These are phyloP conservation scores for Synaphobranchus kaupii DNA, from an alignment of 2,797 vertebrate species.

Conservation along the genomic window DNA sequence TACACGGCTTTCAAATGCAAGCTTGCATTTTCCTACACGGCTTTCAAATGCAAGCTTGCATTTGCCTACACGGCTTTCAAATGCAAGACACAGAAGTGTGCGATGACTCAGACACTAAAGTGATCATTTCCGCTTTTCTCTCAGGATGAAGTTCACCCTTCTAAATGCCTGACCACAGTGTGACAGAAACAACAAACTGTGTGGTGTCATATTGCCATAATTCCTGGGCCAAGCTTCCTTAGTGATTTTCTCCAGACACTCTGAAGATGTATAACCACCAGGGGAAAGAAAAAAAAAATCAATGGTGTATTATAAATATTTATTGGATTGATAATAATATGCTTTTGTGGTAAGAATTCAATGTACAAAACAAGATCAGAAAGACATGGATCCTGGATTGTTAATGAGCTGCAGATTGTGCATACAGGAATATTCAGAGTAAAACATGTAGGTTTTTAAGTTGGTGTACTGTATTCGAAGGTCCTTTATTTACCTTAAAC, in stretches of 20 bases:
- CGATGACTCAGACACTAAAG: neutral
- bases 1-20: neutral
- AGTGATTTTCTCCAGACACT: neutral
- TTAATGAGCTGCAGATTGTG: neutral
- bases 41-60: too few relatives aligned
- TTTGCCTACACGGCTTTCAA: too few relatives aligned
- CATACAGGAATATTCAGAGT: neutral
- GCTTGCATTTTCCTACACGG: neutral
- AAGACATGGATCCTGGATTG: neutral
- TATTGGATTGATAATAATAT: neutral
- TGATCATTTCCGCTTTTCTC: neutral
- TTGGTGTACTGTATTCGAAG: slow-evolving; percentile 10
- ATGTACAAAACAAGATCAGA: neutral
- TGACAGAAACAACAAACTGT: slow-evolving; percentile 3
- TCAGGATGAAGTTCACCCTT: neutral
- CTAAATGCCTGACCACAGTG: neutral
- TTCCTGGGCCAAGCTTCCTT: neutral
- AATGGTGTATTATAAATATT: neutral
- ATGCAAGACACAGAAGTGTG: neutral
- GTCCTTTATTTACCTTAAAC: slow-evolving; percentile 27
- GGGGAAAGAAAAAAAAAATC: neutral
- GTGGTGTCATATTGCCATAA: neutral
- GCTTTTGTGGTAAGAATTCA: neutral
- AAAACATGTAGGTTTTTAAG: slow-evolving; percentile 14
- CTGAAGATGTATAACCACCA: slow-evolving; percentile 10